These are phyloP conservation scores for Lasius fuliginosus DNA, from an alignment of 2,888 invertebrate species.

Conservation along the genomic window DNA sequence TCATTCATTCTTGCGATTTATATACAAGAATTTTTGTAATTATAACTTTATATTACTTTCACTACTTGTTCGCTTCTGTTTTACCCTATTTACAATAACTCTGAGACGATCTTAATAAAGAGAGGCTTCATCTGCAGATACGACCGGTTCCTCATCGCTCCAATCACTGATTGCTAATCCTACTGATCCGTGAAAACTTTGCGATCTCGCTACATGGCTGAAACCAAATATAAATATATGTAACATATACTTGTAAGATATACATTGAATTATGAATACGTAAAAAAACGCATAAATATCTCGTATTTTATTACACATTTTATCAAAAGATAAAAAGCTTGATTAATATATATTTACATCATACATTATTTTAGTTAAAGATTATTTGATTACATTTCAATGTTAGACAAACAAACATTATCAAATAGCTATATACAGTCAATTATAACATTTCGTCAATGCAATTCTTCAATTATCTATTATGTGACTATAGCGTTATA, in stretches of 20 bases:
- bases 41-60: constrained; percentile 49
- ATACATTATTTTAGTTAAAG: not conserved
- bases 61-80: constrained; percentile 39
- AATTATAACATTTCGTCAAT: constrained; percentile 3
- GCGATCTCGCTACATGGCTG: constrained; percentile 89
- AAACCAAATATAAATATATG: constrained; percentile 70
- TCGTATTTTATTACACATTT: not conserved
- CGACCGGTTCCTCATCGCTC: constrained; percentile 81
- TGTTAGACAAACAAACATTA: constrained; percentile 6
- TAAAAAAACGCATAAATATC: constrained; percentile 14
- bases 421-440: not conserved
- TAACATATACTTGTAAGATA: constrained; percentile 3
- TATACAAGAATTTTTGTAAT: constrained; percentile 68
- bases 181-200: constrained; percentile 88
- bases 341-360: constrained; percentile 15
- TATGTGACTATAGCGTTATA: not conserved
- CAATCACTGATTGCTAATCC: constrained; percentile 84
- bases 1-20: constrained; percentile 57
- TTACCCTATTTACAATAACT: constrained; percentile 28
- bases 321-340: not conserved
- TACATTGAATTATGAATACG: not conserved
- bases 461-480: not conserved
- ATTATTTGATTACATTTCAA: constrained; percentile 1
- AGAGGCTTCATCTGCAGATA: constrained; percentile 80
- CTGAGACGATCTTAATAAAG: constrained; percentile 71